These are phyloP conservation scores for Slavum lentiscoides DNA, from an alignment of 2,888 invertebrate genomes.

Conservation along the genomic window DNA sequence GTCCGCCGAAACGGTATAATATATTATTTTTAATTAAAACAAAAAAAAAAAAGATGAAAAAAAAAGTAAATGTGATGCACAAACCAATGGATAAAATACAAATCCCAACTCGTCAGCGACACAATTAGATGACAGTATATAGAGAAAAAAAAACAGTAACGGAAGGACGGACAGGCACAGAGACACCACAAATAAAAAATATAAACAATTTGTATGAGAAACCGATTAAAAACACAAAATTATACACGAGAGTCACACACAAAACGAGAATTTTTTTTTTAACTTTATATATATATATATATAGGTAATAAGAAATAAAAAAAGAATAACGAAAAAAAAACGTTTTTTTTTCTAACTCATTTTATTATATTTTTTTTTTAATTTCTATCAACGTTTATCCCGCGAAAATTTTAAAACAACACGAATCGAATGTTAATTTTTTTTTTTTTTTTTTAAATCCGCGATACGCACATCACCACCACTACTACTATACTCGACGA, in stretches of 20 bases:
- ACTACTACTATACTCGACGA: too few species aligned
- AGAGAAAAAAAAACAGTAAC: constrained; percentile 21
- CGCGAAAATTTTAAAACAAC: too few species aligned
- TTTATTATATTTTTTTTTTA: too few species aligned
- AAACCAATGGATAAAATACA: constrained; percentile 51
- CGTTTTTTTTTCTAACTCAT: too few species aligned
- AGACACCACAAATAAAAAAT: constrained; percentile 37
- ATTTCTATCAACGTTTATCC: too few species aligned
- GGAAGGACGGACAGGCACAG: constrained; percentile 49
- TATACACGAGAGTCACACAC: constrained; percentile 17
- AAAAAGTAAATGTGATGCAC: constrained; percentile 49
- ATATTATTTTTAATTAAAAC: constrained; percentile 5
- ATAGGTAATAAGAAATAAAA: too few species aligned
- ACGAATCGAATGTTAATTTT: too few species aligned
- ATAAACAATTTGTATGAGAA: not conserved
- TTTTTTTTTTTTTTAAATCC: too few species aligned
- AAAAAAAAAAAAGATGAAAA: constrained; percentile 27
- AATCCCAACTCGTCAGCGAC: constrained; percentile 50
- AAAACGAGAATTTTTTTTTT: not conserved
- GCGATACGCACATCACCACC: too few species aligned
- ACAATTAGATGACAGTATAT: constrained; percentile 45
- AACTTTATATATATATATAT: too few species aligned
- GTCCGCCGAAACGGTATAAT: not conserved
- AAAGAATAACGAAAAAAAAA: too few species aligned
- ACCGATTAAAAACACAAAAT: not conserved